Percentiles rank a stretch among this genome's conserved stretches.
phyloP scores from a whole-genome alignment of 2,888 invertebrate species.

The Ichneumon xanthorius region DNA sequence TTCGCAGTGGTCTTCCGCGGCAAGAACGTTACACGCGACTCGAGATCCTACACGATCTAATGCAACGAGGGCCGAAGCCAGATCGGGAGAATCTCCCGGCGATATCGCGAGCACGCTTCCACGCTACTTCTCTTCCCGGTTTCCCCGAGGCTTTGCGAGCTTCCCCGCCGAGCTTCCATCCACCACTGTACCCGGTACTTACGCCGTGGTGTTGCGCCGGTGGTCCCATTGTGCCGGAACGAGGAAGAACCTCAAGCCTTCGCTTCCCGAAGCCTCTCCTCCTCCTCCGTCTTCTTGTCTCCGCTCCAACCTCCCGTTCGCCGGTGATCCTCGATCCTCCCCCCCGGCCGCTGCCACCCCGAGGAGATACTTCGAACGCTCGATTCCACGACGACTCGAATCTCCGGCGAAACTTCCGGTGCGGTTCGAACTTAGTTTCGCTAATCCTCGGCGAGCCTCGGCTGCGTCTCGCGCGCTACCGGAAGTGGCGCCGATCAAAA shows the following conservation, averaged over 20 bases:
- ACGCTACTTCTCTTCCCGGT: conserved; percentile 40
- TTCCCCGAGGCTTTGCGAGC: conserved; percentile 45
- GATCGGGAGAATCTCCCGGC: conserved; percentile 11
- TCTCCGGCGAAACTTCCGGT: background rate
- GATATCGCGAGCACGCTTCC: conserved; percentile 27
- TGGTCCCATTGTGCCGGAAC: conserved; percentile 79
- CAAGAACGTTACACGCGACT: conserved; percentile 63
- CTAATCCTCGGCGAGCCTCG: background rate
- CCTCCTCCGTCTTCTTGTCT: conserved; percentile 64
- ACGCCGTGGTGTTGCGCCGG: conserved; percentile 77
- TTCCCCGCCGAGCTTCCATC: conserved; percentile 42
- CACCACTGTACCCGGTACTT: conserved; percentile 71
- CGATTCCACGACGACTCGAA: background rate
- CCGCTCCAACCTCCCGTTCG: conserved; percentile 15
- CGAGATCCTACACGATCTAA: conserved; percentile 63
- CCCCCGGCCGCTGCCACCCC: background rate
- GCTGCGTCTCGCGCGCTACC: background rate
- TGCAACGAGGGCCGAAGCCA: conserved; percentile 57
- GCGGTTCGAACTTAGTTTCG: background rate
- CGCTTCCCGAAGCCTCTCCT: conserved; percentile 71
- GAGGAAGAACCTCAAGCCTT: conserved; percentile 70
- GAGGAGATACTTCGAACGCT: background rate
- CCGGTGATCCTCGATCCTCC: conserved; percentile 41
- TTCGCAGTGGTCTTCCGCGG: conserved; percentile 51
- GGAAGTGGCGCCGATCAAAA: background rate